Evolutionary conservation across 2,888 invertebrate genomes (phyloP).

Genomic region (Portevinia maculata): DNA sequence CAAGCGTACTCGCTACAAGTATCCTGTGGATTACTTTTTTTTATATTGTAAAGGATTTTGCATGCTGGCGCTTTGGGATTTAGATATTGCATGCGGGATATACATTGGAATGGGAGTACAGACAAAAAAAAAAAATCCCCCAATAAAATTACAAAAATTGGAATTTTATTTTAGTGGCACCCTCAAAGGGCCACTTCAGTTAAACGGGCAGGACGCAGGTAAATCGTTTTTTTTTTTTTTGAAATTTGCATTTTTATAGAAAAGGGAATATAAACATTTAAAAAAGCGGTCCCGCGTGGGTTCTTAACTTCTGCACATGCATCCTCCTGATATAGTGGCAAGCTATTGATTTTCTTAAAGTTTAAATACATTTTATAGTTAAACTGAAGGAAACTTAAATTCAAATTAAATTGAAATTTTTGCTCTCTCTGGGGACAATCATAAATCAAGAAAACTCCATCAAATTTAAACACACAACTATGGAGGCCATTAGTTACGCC

Average conservation of each 20-base stretch:
- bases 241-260: slow-evolving; percentile 36
- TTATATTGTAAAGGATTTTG: slow-evolving; percentile 50
- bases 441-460: slow-evolving; percentile 60
- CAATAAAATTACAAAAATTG: slow-evolving; percentile 59
- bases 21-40: slow-evolving; percentile 30
- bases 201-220: slow-evolving; percentile 6
- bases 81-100: slow-evolving; percentile 59
- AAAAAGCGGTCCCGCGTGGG: neutral
- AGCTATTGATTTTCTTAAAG: neutral
- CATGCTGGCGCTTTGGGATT: slow-evolving; percentile 54
- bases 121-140: slow-evolving; percentile 13
- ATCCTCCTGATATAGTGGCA: neutral
- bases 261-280: slow-evolving; percentile 2
- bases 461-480: slow-evolving; percentile 48
- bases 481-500: slow-evolving; percentile 59
- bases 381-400: neutral
- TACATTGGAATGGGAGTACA: slow-evolving; percentile 15
- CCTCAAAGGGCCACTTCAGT: slow-evolving; percentile 47
- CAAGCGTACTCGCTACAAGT: neutral
- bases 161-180: slow-evolving; percentile 57
- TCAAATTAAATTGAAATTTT: neutral
- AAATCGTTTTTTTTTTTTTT: neutral
- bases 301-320: neutral
- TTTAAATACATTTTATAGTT: neutral
- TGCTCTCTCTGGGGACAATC: slow-evolving; percentile 22